Evolutionary conservation across 2,888 invertebrate species (phyloP).

Genomic region (Orthosia cruda): DNA sequence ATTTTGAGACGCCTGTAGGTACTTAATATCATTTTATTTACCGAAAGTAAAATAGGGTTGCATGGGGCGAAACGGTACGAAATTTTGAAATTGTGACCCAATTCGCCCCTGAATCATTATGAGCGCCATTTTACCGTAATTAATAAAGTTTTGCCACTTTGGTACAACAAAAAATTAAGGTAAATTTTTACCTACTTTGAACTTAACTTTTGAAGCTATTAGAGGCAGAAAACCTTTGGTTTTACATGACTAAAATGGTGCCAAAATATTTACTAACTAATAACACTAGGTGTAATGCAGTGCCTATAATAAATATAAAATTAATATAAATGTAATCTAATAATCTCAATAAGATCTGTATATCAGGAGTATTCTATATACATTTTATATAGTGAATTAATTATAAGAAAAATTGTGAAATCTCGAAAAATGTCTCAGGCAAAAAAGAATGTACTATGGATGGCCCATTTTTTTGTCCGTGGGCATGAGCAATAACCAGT

Average conservation of each 20-base stretch:
- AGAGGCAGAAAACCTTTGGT: conserved; percentile 60
- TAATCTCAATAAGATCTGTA: conserved; percentile 74
- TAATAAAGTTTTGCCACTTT: neutral
- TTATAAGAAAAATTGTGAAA: conserved; percentile 3
- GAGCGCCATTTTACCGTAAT: neutral
- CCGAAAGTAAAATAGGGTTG: neutral
- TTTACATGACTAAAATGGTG: conserved; percentile 67
- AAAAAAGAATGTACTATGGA: neutral
- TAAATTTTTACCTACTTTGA: neutral
- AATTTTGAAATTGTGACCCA: neutral
- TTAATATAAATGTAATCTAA: conserved; percentile 44
- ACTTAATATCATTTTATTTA: neutral
- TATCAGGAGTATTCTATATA: conserved; percentile 63
- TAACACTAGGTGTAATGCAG: conserved; percentile 61
- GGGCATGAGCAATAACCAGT: neutral
- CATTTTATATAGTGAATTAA: conserved; percentile 50
- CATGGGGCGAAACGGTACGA: neutral
- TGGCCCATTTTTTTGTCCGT: neutral
- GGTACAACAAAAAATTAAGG: conserved; percentile 10
- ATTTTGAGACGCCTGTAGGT: conserved; percentile 10
- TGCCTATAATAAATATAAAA: conserved; percentile 64
- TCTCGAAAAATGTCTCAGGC: neutral
- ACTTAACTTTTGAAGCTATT: conserved; percentile 51
- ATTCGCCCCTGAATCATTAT: neutral
- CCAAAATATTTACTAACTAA: conserved; percentile 66